These are phyloP conservation scores for Hoplostethus atlanticus DNA, from an alignment of 2,797 vertebrate species.

Conservation along the genomic window DNA sequence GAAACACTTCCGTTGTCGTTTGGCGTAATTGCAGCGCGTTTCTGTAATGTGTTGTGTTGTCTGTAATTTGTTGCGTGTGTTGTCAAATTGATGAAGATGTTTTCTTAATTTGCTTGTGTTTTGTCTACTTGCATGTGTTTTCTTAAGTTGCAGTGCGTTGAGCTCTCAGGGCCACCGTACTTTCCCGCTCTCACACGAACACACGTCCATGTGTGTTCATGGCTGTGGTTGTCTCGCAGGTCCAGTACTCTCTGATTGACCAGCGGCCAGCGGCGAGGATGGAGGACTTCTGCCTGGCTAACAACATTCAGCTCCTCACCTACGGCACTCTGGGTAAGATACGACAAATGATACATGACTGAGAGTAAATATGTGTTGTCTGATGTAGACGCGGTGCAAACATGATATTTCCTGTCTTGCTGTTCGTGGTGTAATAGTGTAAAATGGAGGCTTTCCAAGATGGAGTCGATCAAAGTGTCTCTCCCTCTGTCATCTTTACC, in stretches of 20 bases:
- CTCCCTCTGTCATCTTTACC: conserved; percentile 3
- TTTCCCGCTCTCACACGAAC: not conserved
- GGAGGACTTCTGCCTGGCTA: conserved; percentile 70
- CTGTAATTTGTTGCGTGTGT: no score
- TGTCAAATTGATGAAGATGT: no score
- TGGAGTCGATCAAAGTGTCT: conserved; percentile 50
- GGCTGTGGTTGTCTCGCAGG: conserved; percentile 36
- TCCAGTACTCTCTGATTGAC: conserved; percentile 74
- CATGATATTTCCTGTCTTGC: not conserved
- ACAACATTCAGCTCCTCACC: conserved; percentile 68
- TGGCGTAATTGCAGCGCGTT: no score
- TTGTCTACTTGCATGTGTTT: no score
- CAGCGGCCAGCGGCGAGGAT: conserved; percentile 66
- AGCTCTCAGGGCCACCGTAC: no score
- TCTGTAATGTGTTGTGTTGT: no score
- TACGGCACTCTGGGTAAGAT: conserved; percentile 69
- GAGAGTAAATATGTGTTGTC: not conserved
- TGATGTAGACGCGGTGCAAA: not conserved
- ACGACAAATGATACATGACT: not conserved
- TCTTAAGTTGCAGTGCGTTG: no score
- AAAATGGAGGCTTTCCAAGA: conserved; percentile 70
- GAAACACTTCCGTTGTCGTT: no score
- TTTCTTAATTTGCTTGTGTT: no score
- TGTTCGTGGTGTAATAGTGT: not conserved
- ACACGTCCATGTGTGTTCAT: not conserved